phyloP scores from a whole-genome alignment of 2,113 vertebrate genomes.

The Mirza zaza region DNA sequence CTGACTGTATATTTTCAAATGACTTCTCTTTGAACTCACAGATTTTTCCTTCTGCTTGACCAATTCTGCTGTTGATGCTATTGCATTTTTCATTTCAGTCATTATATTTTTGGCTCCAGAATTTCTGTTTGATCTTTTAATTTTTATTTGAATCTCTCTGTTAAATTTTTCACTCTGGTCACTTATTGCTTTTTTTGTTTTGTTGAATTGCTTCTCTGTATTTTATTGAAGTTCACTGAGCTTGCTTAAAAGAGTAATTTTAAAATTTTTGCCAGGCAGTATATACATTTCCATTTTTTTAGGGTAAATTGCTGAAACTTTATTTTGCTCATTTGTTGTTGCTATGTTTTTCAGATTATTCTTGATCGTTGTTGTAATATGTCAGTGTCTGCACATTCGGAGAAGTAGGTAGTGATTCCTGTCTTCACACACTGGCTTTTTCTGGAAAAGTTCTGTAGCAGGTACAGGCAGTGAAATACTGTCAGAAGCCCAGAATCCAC shows the following conservation, averaged over 20 bases:
- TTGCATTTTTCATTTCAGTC: not conserved
- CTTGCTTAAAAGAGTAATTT: not conserved
- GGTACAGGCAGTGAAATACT: not conserved
- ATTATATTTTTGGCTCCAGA: not conserved
- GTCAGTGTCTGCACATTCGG: not conserved
- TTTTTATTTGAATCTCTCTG: not conserved
- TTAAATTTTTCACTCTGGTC: not conserved
- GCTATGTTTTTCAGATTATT: not conserved
- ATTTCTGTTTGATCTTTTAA: not conserved
- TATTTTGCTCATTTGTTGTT: not conserved
- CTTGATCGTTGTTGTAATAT: not conserved
- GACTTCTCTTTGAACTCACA: not conserved
- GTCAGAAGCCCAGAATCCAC: not conserved
- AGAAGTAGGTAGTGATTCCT: not conserved
- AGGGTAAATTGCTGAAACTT: not conserved
- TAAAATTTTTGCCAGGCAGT: not conserved
- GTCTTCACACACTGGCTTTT: not conserved
- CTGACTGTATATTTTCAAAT: not conserved
- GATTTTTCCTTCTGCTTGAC: not conserved
- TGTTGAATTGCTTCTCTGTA: not conserved
- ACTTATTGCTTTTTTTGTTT: not conserved
- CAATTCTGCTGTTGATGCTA: not conserved
- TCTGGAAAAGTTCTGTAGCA: not conserved
- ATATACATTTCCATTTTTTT: not conserved
- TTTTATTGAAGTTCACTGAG: not conserved